phyloP scores from a whole-genome alignment of 2,888 invertebrate species.

The Cantharis rufa region DNA sequence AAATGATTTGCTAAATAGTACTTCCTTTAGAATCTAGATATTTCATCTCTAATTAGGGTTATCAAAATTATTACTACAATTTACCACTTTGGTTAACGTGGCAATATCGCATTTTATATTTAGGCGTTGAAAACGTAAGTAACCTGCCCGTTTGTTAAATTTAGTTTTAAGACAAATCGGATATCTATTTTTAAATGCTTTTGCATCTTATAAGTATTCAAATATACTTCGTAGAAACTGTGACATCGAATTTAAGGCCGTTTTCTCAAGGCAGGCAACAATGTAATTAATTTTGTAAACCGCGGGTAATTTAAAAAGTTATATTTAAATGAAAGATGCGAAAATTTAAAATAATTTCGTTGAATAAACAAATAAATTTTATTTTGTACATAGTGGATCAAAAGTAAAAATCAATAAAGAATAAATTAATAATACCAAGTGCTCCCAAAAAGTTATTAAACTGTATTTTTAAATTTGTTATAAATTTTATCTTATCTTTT shows the following conservation, averaged over 20 bases:
- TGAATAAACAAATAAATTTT: neutral
- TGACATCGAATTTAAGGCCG: neutral
- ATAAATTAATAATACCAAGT: neutral
- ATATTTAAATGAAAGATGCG: neutral
- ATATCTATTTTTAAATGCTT: neutral
- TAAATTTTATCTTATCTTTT: neutral
- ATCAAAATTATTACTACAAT: neutral
- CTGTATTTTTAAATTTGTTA: neutral
- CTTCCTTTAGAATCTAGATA: neutral
- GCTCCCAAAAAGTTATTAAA: neutral
- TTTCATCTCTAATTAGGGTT: neutral
- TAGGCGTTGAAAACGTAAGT: neutral
- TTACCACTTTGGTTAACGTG: neutral
- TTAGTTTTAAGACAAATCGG: neutral
- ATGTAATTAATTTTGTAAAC: neutral
- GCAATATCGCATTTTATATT: neutral
- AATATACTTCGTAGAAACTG: neutral
- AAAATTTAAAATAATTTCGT: neutral
- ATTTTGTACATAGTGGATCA: neutral
- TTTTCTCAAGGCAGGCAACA: neutral
- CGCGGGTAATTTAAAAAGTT: neutral
- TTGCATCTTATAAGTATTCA: neutral
- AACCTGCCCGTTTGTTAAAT: neutral
- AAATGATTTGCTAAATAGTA: neutral
- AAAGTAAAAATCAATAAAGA: neutral